A percentile compares a stretch with the other conserved stretches of the same genome.
Evolutionary conservation across 2,888 invertebrate genomes (phyloP).

Genomic region (Mythimna albipuncta): DNA sequence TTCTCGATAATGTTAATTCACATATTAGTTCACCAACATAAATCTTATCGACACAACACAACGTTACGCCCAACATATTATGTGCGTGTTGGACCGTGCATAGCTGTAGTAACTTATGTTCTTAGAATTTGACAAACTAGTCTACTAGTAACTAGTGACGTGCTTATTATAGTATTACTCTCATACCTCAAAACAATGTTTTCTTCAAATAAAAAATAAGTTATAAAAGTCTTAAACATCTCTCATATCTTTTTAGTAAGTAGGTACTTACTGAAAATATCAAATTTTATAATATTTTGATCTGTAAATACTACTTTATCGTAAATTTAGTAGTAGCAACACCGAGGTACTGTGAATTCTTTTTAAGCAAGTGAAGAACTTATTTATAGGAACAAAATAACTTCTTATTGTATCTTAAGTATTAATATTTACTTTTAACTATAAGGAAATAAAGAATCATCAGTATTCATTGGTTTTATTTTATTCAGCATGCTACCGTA

Average conservation of each 20-base stretch:
- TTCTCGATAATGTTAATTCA: conserved; percentile 20
- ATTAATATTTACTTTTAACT: conserved; percentile 69
- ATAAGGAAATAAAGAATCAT: conserved; percentile 72
- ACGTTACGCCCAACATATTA: conserved; percentile 25
- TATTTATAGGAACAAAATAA: conserved; percentile 68
- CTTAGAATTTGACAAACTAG: conserved; percentile 61
- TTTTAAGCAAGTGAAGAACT: conserved; percentile 58
- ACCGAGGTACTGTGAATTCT: conserved; percentile 61
- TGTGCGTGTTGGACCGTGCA: conserved; percentile 32
- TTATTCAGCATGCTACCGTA: neutral
- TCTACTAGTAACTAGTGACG: conserved; percentile 61
- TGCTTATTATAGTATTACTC: conserved; percentile 62
- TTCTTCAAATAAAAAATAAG: conserved; percentile 50
- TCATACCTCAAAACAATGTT: conserved; percentile 64
- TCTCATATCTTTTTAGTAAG: conserved; percentile 43
- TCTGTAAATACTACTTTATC: conserved; percentile 68
- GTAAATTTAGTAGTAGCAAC: conserved; percentile 65
- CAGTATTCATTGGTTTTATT: conserved; percentile 54
- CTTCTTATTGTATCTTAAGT: conserved; percentile 67
- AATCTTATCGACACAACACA: conserved; percentile 13
- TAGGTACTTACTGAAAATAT: conserved; percentile 41
- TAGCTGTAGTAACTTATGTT: conserved; percentile 56
- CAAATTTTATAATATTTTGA: conserved; percentile 60
- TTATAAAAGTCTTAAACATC: conserved; percentile 32
- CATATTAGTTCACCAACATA: conserved; percentile 31